Conservation (phyloP, 2,113 vertebrate species). For the Urocynchramus pylzowi region DNA sequence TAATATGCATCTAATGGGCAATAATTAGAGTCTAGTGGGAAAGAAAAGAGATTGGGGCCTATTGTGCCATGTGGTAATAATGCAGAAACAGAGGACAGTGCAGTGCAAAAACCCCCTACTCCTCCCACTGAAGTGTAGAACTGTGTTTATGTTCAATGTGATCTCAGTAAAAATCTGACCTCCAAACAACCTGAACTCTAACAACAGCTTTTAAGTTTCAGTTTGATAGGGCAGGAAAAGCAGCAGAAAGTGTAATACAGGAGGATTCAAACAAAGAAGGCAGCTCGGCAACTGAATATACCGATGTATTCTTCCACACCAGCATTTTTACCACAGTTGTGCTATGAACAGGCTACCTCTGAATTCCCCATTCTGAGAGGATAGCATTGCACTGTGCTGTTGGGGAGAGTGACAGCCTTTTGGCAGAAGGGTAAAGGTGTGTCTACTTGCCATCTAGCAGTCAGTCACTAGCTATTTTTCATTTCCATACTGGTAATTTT, state of each 20-base stretch:
- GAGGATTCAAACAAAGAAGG: background rate
- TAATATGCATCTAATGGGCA: background rate
- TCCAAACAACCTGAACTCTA: background rate
- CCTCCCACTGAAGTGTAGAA: background rate
- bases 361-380: background rate
- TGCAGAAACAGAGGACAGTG: background rate
- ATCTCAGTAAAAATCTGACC: background rate
- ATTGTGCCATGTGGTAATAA: background rate
- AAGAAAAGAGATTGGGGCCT: background rate
- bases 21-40: background rate
- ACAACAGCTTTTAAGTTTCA: background rate
- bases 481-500: background rate
- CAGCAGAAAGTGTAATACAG: background rate
- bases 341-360: background rate
- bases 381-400: fast-evolving
- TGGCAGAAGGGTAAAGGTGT: background rate
- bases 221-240: background rate
- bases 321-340: background rate
- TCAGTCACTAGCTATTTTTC: background rate
- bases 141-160: background rate
- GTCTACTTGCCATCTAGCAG: background rate
- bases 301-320: background rate
- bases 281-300: background rate
- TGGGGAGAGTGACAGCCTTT: background rate
- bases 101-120: background rate